Evolutionary conservation across 2,888 invertebrate genomes (phyloP), one percentile per base, ranked within the genome.

Genomic region (Portevinia maculata): DNA sequence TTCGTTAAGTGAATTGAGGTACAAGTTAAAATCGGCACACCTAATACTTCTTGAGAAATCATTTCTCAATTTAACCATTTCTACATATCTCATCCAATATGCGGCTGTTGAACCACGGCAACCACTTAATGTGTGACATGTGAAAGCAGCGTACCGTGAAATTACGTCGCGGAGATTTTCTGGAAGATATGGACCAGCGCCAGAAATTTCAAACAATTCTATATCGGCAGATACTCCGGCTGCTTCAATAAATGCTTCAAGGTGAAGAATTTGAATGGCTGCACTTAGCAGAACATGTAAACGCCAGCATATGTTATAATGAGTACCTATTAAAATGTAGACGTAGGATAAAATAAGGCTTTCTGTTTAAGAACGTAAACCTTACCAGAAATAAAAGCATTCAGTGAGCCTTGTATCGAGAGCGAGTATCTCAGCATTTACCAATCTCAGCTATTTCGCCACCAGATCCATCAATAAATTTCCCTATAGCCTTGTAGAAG

Each of bases 201-300:
- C 19, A 53, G 17, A 9, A 0, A 34, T 53, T 53, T 53, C 53
- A 15, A 53, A 8, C 1, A 34, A 32, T 11, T 53, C 34, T 37
- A 55, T 39, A 13, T 55, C 53, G 34, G 53, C 19, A 34, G 15
- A 5, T 39, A 37, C 17, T 39, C 39, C 39, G 19, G 19, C 34
- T 34, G 17, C 55, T 55, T 55, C 17, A 9, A 55, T 55, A 39
- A 55, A 34, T 7, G 37, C 55, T 37, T 55, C n/a, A 24, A 55
- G 34, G 24, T 55, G 55, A 21, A 55, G 55, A 13, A 55, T 17
- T 55, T 55, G 55, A 17, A 55, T 37, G 8, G 55, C 55, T 55
- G 55, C 55, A 55, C 21, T 55, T 24, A 55, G 13, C n/a, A 55
- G 13, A 17, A 55, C n/a, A 21, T 55, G 55, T 11, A 55, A 55